Evolutionary conservation across 1,140 invertebrate species (phyloP).

Genomic region (Rhagoletis pomonella): DNA sequence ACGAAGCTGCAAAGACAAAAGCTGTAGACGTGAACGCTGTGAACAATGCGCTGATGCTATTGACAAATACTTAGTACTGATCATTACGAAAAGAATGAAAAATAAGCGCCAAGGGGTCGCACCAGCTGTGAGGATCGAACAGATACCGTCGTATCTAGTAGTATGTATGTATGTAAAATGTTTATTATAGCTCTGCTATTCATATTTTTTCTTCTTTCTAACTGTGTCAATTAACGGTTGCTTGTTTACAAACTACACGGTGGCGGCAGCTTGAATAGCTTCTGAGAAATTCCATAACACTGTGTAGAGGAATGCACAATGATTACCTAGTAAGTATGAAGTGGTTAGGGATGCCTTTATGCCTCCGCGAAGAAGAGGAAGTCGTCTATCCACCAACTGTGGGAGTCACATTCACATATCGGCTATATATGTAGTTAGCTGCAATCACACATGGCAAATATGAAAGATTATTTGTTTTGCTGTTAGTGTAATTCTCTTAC

Average conservation of each 20-base stretch:
- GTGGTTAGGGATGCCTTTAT: no score
- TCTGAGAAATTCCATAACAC: constrained; percentile 27
- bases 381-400: no score
- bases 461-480: background rate
- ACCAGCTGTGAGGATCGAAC: no score
- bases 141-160: no score
- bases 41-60: background rate
- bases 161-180: no score
- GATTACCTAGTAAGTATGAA: background rate
- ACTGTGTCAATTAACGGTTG: constrained; percentile 51
- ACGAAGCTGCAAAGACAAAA: background rate
- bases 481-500: no score
- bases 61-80: background rate
- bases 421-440: no score
- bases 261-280: constrained; percentile 9
- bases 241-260: constrained; percentile 29
- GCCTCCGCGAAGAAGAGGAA: no score
- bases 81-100: background rate
- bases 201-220: no score
- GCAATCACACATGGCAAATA: background rate
- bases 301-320: background rate
- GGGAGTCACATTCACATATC: no score
- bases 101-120: background rate
- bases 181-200: no score
- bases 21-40: background rate